These are phyloP conservation scores for Bemisia tabaci DNA, from an alignment of 1,140 invertebrate species.

Conservation along the genomic window DNA sequence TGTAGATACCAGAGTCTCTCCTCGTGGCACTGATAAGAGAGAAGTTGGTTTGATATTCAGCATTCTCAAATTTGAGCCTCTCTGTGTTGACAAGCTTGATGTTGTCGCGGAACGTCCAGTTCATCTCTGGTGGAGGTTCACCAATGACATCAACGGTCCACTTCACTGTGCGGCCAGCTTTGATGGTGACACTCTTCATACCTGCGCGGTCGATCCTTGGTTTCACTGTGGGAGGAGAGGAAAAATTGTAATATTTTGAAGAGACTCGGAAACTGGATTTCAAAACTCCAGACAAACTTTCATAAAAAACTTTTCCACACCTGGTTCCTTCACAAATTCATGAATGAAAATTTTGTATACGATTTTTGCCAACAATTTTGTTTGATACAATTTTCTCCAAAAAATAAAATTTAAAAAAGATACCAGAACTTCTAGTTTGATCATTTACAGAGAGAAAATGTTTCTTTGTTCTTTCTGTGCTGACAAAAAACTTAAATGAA, in stretches of 20 bases:
- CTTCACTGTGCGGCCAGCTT: slow-evolving; percentile 78
- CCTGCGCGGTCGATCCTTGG: slow-evolving; percentile 85
- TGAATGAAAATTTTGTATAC: too few species aligned
- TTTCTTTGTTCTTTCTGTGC: too few species aligned
- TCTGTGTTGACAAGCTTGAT: slow-evolving; percentile 59
- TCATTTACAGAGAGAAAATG: too few species aligned
- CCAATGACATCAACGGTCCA: slow-evolving; percentile 83
- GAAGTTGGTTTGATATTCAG: slow-evolving; percentile 85
- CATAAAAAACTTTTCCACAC: neutral
- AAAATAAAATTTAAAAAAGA: too few species aligned
- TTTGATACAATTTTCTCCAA: too few species aligned
- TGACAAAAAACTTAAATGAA: too few species aligned
- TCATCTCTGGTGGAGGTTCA: slow-evolving; percentile 73
- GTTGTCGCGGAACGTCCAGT: slow-evolving; percentile 75
- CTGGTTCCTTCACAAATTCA: too few species aligned
- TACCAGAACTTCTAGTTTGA: too few species aligned
- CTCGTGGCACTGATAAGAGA: slow-evolving; percentile 64
- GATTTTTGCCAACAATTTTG: too few species aligned
- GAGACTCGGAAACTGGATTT: too few species aligned
- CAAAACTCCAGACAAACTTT: neutral
- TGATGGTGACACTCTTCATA: slow-evolving; percentile 72
- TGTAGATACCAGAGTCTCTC: slow-evolving; percentile 85
- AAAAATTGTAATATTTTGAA: slow-evolving; percentile 21
- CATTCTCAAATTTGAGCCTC: slow-evolving; percentile 75
- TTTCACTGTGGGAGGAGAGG: slow-evolving; percentile 44